Evolutionary conservation across 2,888 invertebrate species (phyloP), one percentile per base, ranked within the genome.

Genomic region (Strigamia crassipes): DNA sequence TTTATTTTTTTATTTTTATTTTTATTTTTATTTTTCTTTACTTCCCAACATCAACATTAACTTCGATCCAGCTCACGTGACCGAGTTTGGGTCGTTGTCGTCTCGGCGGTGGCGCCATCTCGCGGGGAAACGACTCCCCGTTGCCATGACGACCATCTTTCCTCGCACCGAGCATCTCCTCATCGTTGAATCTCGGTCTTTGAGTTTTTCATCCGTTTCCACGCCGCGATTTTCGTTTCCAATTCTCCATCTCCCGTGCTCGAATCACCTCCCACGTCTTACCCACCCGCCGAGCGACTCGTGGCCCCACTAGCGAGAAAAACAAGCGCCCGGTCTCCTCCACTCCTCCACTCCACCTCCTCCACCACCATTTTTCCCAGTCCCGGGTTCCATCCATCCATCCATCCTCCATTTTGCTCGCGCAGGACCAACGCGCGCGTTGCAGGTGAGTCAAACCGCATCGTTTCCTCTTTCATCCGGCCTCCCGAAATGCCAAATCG

Each of bases 121-220:
- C 1, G 23, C 27, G 8, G 0, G 3, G 31, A 73, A 13, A 27
- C 13, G 6, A 18, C 18, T 6, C 56, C 4, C 6, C 27, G 73
- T 73, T 73, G 73, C 73, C 31, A 73, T 73, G 73, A 73, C 73
- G 73, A 73, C 73, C 73, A 73, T 73, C 73, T 73, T 73, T 31
- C 61, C 73, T 31, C 73, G 27, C 27, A 23, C 73, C 73, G 73
- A 73, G 73, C 73, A 73, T 73, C 73, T 73, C 73, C 73, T 73
- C 73, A 73, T 73, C 73, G 31, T 9, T 31, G 23, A 31, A 73
- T 73, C 73, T 73, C 73, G 15, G 31, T 73, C 31, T 31, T 31
- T 73, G 27, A 31, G 31, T 73, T 73, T 73, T 73, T 12, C 73
- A 31, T 31, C 27, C 23, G 13, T 73, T 73, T 73, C n/a, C 73